Evolutionary conservation across 2,113 vertebrate genomes (phyloP).

Genomic region (Todiramphus chloris): DNA sequence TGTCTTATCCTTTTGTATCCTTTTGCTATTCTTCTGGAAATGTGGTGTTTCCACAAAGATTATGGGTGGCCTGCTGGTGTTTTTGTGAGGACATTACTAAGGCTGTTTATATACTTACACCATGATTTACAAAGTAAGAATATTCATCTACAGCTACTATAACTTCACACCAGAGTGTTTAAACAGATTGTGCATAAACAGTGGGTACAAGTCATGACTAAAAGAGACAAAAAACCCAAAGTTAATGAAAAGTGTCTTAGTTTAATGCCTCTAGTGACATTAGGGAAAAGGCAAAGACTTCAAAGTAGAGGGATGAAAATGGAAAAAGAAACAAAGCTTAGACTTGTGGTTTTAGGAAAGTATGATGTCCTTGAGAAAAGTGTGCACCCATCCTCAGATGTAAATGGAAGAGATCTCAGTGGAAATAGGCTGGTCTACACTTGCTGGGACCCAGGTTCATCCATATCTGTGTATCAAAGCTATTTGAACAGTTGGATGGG

Average conservation of each 20-base stretch:
- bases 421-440: not conserved
- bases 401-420: not conserved
- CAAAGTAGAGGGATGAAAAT: not conserved
- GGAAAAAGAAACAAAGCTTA: not conserved
- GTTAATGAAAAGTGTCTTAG: not conserved
- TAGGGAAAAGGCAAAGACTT: not conserved
- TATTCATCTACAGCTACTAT: not conserved
- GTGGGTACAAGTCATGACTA: not conserved
- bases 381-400: not conserved
- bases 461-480: not conserved
- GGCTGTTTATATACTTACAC: not conserved
- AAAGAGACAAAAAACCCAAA: not conserved
- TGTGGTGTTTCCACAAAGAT: not conserved
- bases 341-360: not conserved
- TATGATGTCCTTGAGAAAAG: not conserved
- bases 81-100: not conserved
- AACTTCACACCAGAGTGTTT: not conserved
- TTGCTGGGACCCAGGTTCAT: not conserved
- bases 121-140: not conserved
- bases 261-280: not conserved
- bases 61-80: not conserved
- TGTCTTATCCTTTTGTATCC: not conserved
- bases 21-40: not conserved
- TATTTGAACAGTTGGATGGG: not conserved
- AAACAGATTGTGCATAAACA: not conserved